Evolutionary conservation across 2,888 invertebrate genomes (phyloP), one percentile per base, ranked within the genome.

Genomic region (Phaonia tiefii): DNA sequence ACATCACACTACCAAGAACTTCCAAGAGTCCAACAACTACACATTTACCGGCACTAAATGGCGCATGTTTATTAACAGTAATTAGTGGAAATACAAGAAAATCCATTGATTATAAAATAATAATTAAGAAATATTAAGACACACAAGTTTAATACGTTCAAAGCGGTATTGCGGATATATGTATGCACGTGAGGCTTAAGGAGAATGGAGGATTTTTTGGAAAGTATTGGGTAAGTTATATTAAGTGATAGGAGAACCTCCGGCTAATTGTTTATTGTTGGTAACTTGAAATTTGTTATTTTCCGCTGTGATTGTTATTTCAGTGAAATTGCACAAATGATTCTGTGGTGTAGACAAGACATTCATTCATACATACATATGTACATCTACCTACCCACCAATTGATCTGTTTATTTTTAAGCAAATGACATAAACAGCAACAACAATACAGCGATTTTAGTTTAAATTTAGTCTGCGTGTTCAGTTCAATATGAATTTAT

Each of bases 171-270:
- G n/a, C n/a, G n/a, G n/a, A n/a, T n/a, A n/a, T n/a, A n/a, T n/a
- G n/a, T n/a, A n/a, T 31, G 8, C 31, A 31, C 31, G 31, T 31
- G 31, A n/a, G n/a, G n/a, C n/a, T n/a, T n/a, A n/a, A n/a, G n/a
- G n/a, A 31, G 22, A 42, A 81, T 81, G 78, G 78, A 78, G 25
- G 25, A 72, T 25, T 67, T 75, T 39, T 63, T 72, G 13, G 58
- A 75, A 22, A 75, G 25, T 10, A 46, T 72, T 67, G 69, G 75
- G 81, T 81, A 72, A 81, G 81, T 72, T n/a, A 8, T 31, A 2
- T 8, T 7, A 13, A 11, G 25, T 26, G n/a, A 26, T n/a, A 26
- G 7, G n/a, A 26, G 15, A n/a, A 56, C 13, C 26, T 26, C n/a
- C n/a, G 11, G n/a, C n/a, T n/a, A n/a, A 58, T n/a, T 58, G n/a